Base-by-base conservation (phyloP, 2,113 vertebrate genomes). In the Pachyramphus minor region DNA sequence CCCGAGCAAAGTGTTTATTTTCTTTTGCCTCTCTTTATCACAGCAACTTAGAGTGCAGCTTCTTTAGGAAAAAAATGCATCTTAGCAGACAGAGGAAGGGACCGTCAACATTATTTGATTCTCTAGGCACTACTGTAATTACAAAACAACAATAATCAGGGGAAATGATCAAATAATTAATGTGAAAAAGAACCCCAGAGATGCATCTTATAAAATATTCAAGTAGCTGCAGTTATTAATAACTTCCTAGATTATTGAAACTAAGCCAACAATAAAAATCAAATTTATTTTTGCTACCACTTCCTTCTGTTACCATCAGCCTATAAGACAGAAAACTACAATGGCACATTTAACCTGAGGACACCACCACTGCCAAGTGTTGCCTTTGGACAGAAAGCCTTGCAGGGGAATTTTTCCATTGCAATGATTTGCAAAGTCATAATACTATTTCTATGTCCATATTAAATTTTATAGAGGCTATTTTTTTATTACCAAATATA, bases 141-240 rank as follows among this genome's bases (percentile, higher is more conserved):
- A 72, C 62, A 92, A 63, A 88, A 88, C 63, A 96, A 89, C 53
- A 90, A 81, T 90, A 93, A 92, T 62, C 42, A 77, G 31, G 47
- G 92, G 82, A 86, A 93, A 86, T 72, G 17, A 94, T 95, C 67
- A 89, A 94, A 96, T 93, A 88, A 88, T 83, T 94, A 80, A 90
- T 56, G 41, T 49, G 53, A 25, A 94, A 84, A 92, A 80, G 42
- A 17, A 2, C 0, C 28, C 41, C 31, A 89, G 47, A 93, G 49
- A 87, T 78, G 44, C 12, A 31, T 68, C 44, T 37, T 84, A 74
- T 77, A 88, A 93, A 81, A 92, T 83, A 96, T 84, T 90, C 83
- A 86, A 71, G 64, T 19, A 53, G n/a, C 20, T 77, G 11, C 25
- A 84, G 55, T 88, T 94, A 92, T 89, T 95, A 95, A 95, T 95